phyloP scores from a whole-genome alignment of 2,888 invertebrate genomes.

The Hydrotaea diabolus region DNA sequence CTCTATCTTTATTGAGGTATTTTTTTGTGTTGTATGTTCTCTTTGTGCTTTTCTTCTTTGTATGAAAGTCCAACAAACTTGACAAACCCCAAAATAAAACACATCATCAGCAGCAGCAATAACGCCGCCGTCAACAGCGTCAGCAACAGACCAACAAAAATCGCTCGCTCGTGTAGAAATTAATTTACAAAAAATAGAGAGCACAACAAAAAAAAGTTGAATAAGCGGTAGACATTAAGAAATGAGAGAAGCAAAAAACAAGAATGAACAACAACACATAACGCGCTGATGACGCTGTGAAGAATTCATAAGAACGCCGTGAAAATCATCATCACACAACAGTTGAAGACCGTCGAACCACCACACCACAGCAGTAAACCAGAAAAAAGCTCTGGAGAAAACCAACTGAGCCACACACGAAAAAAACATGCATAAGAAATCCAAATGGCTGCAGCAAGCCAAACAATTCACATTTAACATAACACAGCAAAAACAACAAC shows the following conservation, averaged over 20 bases:
- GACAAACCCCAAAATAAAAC: slow-evolving; percentile 36
- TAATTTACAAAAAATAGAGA: slow-evolving; percentile 14
- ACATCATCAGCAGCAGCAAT: not conserved
- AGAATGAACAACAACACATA: not conserved
- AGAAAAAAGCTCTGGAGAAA: slow-evolving; percentile 2
- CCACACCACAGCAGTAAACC: not conserved
- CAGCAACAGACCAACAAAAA: slow-evolving; percentile 8
- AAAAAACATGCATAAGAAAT: not conserved
- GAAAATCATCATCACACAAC: not conserved
- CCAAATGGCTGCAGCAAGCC: not conserved
- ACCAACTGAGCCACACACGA: not conserved
- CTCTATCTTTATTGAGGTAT: not conserved
- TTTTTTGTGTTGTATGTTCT: not conserved
- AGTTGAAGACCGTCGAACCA: not conserved
- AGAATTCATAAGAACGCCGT: not conserved
- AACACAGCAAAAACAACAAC: not conserved
- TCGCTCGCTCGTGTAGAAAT: slow-evolving; percentile 44
- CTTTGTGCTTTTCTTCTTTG: not conserved
- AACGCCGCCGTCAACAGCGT: not conserved
- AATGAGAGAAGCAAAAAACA: not conserved
- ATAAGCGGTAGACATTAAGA: slow-evolving; percentile 21
- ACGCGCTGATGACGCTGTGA: slow-evolving; percentile 30
- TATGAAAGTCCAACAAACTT: slow-evolving; percentile 36
- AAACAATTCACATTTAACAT: not conserved
- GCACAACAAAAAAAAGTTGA: slow-evolving; percentile 17